Percentiles rank a stretch among this genome's conserved stretches.
Evolutionary conservation across 1,140 invertebrate species (phyloP).

Genomic region (Ericerus pela): DNA sequence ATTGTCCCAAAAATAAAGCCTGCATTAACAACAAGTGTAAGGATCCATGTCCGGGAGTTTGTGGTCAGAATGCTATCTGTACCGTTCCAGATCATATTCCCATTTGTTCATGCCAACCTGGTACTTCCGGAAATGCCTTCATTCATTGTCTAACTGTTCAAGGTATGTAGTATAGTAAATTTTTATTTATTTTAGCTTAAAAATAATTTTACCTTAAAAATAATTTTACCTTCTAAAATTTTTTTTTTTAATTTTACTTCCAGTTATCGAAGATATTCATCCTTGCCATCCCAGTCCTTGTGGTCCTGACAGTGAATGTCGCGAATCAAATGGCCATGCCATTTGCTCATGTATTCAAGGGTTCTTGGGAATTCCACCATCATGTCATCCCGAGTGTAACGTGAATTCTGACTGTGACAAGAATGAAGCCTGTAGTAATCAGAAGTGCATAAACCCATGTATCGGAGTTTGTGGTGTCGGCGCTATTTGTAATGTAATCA

Average conservation of each 20-base stretch:
- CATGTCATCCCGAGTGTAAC: constrained; percentile 46
- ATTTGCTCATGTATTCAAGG: constrained; percentile 45
- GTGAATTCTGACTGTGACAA: constrained; percentile 42
- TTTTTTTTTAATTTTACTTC: too few relatives aligned
- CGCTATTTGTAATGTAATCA: constrained; percentile 37
- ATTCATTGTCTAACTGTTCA: constrained; percentile 39
- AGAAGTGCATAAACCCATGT: constrained; percentile 46
- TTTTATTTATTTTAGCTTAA: constrained; percentile 14
- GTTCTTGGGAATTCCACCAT: constrained; percentile 43
- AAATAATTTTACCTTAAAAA: neutral
- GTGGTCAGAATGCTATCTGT: constrained; percentile 52
- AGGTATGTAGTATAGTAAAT: constrained; percentile 42
- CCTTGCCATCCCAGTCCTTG: constrained; percentile 55
- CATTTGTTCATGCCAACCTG: constrained; percentile 48
- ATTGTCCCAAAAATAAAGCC: constrained; percentile 45
- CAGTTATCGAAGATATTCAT: constrained; percentile 28
- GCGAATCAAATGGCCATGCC: constrained; percentile 38
- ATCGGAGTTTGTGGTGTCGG: constrained; percentile 42
- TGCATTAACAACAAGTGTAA: constrained; percentile 58
- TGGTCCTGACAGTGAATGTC: constrained; percentile 50
- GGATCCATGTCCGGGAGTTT: constrained; percentile 56
- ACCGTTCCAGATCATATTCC: constrained; percentile 53
- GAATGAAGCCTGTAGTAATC: constrained; percentile 41
- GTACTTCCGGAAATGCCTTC: constrained; percentile 55
- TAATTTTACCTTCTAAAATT: too few relatives aligned